Percentiles rank a stretch among this genome's conserved stretches.
These are phyloP conservation scores for Amphimallon solstitiale DNA, from an alignment of 2,888 invertebrate species.

Conservation along the genomic window DNA sequence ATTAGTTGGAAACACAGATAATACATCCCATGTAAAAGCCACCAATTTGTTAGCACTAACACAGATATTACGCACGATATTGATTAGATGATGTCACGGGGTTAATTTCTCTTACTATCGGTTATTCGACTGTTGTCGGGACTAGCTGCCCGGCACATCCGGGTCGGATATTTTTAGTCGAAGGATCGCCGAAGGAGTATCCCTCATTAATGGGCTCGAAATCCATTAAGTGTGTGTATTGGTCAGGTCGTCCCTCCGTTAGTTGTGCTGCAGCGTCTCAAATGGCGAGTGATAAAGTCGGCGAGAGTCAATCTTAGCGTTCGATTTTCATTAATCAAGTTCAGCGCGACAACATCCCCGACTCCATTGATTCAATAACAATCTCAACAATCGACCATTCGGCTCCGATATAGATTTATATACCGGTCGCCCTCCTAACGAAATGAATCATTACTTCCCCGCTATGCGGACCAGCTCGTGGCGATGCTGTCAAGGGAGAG, in stretches of 20 bases:
- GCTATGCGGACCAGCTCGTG: not conserved
- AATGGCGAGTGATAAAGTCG: constrained; percentile 32
- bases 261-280: constrained; percentile 3
- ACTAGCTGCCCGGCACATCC: not conserved
- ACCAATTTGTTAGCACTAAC: constrained; percentile 11
- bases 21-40: not conserved
- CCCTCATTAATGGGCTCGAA: constrained; percentile 14
- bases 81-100: constrained; percentile 21
- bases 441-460: constrained; percentile 35
- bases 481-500: not conserved
- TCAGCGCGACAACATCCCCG: constrained; percentile 3
- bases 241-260: constrained; percentile 4
- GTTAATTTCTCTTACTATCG: constrained; percentile 25
- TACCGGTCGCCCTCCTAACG: constrained; percentile 37
- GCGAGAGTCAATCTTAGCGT: constrained; percentile 32
- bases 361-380: constrained; percentile 40
- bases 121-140: not conserved
- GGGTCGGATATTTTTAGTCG: not conserved
- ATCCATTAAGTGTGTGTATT: constrained; percentile 24
- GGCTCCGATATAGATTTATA: constrained; percentile 56
- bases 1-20: not conserved
- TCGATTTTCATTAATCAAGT: constrained; percentile 38
- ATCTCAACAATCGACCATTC: constrained; percentile 51
- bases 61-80: constrained; percentile 9
- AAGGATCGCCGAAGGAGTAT: constrained; percentile 8